Percentiles rank a stretch among this genome's conserved stretches.
These are phyloP conservation scores for Manis pentadactyla DNA, from an alignment of 2,797 vertebrate species.

Conservation along the genomic window DNA sequence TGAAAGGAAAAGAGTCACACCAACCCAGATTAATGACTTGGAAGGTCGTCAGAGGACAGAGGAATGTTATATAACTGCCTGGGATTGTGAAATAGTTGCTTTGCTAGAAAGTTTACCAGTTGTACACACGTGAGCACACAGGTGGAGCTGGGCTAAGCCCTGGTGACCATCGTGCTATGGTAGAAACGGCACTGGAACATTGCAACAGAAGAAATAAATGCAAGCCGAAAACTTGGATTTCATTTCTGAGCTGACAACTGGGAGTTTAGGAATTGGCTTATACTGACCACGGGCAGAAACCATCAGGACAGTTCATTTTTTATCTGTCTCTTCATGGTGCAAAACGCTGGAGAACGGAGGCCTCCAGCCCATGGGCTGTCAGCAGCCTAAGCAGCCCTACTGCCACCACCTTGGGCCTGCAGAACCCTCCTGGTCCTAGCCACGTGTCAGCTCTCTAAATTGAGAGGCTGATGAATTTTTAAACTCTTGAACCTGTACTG, in stretches of 20 bases:
- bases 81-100: not conserved
- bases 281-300: too few species aligned
- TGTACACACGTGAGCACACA: rapidly evolving
- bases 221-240: not conserved
- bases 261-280: not conserved
- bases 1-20: not conserved
- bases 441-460: slow-evolving; percentile 64
- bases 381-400: not conserved
- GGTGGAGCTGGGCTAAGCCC: not conserved
- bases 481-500: slow-evolving; percentile 69
- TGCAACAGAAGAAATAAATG: not conserved
- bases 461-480: slow-evolving; percentile 79
- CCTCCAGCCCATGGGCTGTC: not conserved
- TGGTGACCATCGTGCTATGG: not conserved
- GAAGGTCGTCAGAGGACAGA: not conserved
- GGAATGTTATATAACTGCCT: not conserved
- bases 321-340: rapidly evolving
- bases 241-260: not conserved
- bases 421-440: slow-evolving; percentile 16
- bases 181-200: not conserved
- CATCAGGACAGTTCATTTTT: too few species aligned
- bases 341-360: not conserved
- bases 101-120: not conserved
- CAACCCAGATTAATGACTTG: not conserved
- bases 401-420: too few species aligned